Base-by-base conservation (phyloP, 2,113 vertebrate species). In the Poicephalus meyeri region DNA sequence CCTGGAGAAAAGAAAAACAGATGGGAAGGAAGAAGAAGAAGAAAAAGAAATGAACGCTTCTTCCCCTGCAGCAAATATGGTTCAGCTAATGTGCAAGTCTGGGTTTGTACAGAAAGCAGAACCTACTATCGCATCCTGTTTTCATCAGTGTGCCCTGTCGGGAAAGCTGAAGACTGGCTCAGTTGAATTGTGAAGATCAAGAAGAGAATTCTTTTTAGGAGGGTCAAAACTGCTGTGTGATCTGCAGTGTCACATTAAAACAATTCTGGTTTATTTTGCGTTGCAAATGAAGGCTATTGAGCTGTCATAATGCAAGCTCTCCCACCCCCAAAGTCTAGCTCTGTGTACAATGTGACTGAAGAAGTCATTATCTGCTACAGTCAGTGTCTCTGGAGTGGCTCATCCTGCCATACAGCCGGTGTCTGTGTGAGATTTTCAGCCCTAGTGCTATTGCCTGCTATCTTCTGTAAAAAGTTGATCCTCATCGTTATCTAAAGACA, bases 21-120 rank as follows among this genome's bases (percentile, higher is more conserved):
- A 74, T 79, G 58, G 60, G n/a, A 76, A 80, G 39, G 58, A 73
- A 63, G 24, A 21, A 37, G 21, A 37, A 61, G 70, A 83, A 60
- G 37, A 26, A 53, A 79, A 88, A 60, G 60, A 23, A 47, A 15
- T n/a, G 42, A 39, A 39, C 77, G 81, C 5, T 68, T 92, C 42
- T 84, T 61, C 73, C 86, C 71, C 77, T 82, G 37, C 47, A 94
- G 91, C 81, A 85, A 93, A 79, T 49, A 74, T 5, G 46, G 80
- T 78, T 96, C 80, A 95, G 53, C 71, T 93, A 63, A 90, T 71
- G 64, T 85, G 60, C 44, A 61, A 90, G 63, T 15, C 74, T 93
- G 80, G 73, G 91, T 91, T 88, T 86, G 85, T 73, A 89, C 83
- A 88, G 74, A 91, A 90, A 91, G 65, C 68, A 91, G 88, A 86